phyloP scores from a whole-genome alignment of 2,888 invertebrate species.

The Phrixothrix hirtus region DNA sequence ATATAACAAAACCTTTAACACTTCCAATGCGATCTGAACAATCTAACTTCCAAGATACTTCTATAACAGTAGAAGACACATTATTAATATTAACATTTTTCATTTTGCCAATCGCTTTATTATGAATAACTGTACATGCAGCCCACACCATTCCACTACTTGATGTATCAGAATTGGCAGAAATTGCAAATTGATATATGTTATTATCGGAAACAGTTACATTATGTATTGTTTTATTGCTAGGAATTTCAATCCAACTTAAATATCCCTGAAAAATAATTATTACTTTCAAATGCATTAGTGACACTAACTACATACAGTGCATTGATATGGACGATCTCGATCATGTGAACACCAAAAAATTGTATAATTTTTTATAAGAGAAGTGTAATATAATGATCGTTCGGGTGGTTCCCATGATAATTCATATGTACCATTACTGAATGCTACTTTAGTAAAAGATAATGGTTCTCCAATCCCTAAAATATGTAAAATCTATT shows the following conservation, averaged over 20 bases:
- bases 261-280: conserved; percentile 60
- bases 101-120: conserved; percentile 60
- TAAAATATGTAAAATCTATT: conserved; percentile 22
- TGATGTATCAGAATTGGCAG: conserved; percentile 69
- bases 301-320: conserved; percentile 43
- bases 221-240: conserved; percentile 59
- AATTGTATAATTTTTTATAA: conserved; percentile 73
- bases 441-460: conserved; percentile 67
- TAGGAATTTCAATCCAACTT: conserved; percentile 62
- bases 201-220: conserved; percentile 64
- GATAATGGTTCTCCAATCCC: conserved; percentile 40
- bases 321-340: conserved; percentile 51
- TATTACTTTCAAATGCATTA: background rate
- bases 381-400: conserved; percentile 21
- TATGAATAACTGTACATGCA: conserved; percentile 67
- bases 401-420: conserved; percentile 71
- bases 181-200: conserved; percentile 78
- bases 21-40: conserved; percentile 74
- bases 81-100: conserved; percentile 60
- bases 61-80: conserved; percentile 60
- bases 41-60: conserved; percentile 75
- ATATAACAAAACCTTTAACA: conserved; percentile 74
- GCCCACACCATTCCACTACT: conserved; percentile 89
- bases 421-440: conserved; percentile 71
- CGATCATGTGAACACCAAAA: conserved; percentile 65